Evolutionary conservation across 2,797 vertebrate species (phyloP), one percentile per base, ranked within the genome.

Genomic region (Borostomias antarcticus): DNA sequence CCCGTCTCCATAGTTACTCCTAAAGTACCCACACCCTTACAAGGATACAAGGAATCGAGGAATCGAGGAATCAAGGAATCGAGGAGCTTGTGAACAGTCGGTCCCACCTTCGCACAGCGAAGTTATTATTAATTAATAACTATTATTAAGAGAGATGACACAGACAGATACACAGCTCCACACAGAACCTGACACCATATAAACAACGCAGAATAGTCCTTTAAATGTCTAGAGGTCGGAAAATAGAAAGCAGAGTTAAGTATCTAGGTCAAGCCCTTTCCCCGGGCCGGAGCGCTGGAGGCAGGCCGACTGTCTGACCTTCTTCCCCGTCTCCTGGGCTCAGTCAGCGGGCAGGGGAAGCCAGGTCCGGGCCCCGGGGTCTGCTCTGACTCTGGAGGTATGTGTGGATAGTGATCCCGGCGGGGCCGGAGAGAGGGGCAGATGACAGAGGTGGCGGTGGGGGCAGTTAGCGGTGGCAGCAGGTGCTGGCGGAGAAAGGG

Each of bases 391-490:
- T 35, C 25, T 43, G 52, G 40, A 45, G 40, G 40, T 45, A 45
- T 45, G 40, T 45, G 40, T 52, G 50, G 21, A 33, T 28, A 26
- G 50, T 40, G 37, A 40, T 43, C 35, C 19, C 19, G 23, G 21
- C 17, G 2, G 40, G 40, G 40, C 40, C 40, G 15, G 40, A 45
- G 40, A 17, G 40, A 45, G 40, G n/a, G 40, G n/a, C n/a, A n/a
- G n/a, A n/a, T n/a, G n/a, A n/a, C n/a, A n/a, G n/a, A 45, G 5
- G n/a, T 45, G 37, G 66, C 40, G 48, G 47, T 5, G 47, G 50
- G 76, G 74, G 68, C 72, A 75, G 62, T 80, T 74, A 73, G 76
- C 74, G 66, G 52, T 69, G 57, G 70, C 59, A 82, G 75, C 76
- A 82, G 81, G 83, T 78, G 77, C 68, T 71, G 78, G 57, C 23